These are phyloP conservation scores for Nasonia oneida DNA, from an alignment of 2,888 invertebrate species.

Conservation along the genomic window DNA sequence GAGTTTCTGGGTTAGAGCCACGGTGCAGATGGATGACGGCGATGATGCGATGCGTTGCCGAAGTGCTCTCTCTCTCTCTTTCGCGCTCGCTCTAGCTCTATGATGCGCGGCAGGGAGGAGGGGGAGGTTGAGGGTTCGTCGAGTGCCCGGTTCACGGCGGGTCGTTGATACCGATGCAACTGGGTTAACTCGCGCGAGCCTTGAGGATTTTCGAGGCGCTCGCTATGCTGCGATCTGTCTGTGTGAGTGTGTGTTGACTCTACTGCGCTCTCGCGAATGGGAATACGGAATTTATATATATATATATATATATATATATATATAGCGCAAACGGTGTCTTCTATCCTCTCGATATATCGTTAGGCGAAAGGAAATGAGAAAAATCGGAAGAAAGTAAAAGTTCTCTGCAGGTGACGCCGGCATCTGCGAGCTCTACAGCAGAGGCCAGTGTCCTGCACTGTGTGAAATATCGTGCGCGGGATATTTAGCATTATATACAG, in stretches of 20 bases:
- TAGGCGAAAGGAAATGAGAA: not conserved
- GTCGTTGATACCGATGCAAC: slow-evolving; percentile 8
- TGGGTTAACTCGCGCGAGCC: slow-evolving; percentile 17
- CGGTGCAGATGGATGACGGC: slow-evolving; percentile 15
- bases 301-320: not conserved
- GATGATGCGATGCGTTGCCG: slow-evolving; percentile 23
- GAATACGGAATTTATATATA: not conserved
- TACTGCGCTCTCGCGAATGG: not conserved
- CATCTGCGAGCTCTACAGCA: too few species aligned
- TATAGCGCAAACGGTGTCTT: not conserved
- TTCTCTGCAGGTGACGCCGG: too few species aligned
- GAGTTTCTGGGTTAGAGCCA: slow-evolving; percentile 19
- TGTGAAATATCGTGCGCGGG: slow-evolving; percentile 18
- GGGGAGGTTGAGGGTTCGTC: slow-evolving; percentile 12
- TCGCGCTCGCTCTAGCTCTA: not conserved
- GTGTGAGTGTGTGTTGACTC: not conserved
- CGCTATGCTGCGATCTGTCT: not conserved
- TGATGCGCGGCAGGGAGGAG: too few species aligned
- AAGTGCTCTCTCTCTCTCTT: not conserved
- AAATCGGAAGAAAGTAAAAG: not conserved
- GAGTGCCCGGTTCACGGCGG: not conserved
- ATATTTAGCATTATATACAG: not conserved
- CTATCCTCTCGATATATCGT: not conserved
- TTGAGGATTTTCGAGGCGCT: slow-evolving; percentile 8
- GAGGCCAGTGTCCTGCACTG: not conserved